A percentile compares a stretch with the other conserved stretches of the same genome.
These are phyloP conservation scores for Thera obeliscata DNA, from an alignment of 2,888 invertebrate species.

Conservation along the genomic window DNA sequence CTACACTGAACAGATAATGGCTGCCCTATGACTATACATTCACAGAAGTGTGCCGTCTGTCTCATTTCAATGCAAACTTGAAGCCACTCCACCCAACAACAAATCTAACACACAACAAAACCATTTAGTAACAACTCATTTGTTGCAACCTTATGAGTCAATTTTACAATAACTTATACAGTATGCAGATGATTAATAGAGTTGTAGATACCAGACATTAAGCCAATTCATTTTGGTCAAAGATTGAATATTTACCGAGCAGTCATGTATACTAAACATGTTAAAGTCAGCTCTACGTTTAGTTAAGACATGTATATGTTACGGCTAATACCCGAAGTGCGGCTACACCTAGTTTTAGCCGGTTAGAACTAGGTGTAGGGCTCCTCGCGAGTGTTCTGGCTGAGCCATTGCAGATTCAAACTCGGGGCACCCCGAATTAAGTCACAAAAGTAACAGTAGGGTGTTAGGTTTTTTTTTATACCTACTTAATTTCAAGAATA, in stretches of 20 bases:
- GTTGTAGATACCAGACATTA: neutral
- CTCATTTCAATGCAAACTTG: conserved; percentile 33
- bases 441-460: too few species aligned
- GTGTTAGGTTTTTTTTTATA: too few species aligned
- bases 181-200: neutral
- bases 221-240: neutral
- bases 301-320: neutral
- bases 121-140: conserved; percentile 34
- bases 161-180: conserved; percentile 17
- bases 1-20: too few species aligned
- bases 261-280: too few species aligned
- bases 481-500: too few species aligned
- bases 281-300: neutral
- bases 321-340: too few species aligned
- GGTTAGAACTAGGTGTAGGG: too few species aligned
- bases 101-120: conserved; percentile 47
- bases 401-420: too few species aligned
- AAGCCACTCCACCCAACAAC: conserved; percentile 49
- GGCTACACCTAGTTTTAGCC: too few species aligned
- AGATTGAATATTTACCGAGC: neutral
- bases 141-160: conserved; percentile 9
- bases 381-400: too few species aligned
- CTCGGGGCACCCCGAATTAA: too few species aligned
- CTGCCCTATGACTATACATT: neutral
- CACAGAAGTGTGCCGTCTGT: conserved; percentile 19